Base-by-base conservation (phyloP, 2,113 vertebrate species). In the Merops nubicus region DNA sequence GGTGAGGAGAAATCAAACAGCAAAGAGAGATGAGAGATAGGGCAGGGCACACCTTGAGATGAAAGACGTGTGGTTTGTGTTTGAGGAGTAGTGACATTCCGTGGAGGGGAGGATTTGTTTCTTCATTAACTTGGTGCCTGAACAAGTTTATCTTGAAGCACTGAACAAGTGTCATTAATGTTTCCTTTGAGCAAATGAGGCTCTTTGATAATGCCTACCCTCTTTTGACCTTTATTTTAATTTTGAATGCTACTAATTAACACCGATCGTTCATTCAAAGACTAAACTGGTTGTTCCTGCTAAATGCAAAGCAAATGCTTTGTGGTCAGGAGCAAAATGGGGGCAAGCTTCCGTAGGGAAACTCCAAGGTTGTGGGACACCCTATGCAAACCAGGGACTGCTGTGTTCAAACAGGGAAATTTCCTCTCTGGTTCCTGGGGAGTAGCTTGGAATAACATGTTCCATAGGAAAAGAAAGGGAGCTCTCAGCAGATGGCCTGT, bases 61-160 rank as follows among this genome's bases (percentile, higher is more conserved):
- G 93, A 97, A 97, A 97, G 95, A 31, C 6, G 0, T 59, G 93
- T 92, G 93, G 83, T 93, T 97, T 84, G 86, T 76, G 62, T 95
- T 95, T 92, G 91, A 91, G 93, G 81, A 94, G 82, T 2, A 57
- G 83, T 93, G 92, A 92, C 18, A 50, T 96, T 96, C 86, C 12
- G 2, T 19, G 63, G 91, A 92, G 85, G 94, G 85, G 67, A 94
- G 88, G 91, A 85, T 96, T 96, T 93, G 89, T 91, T 93, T 93
- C 92, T 97, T 97, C 91, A 97, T 96, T 96, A 96, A 89, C 83
- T 86, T 70, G 72, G 80, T 93, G 93, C 96, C 96, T 96, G 92
- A 96, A 96, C 96, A 73, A 95, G 93, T 97, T 95, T 96, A 97
- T 97, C 96, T 94, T 94, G 96, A 94, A 96, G 90, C 88, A 33